Base-by-base conservation (phyloP, 1,140 invertebrate genomes). In the Leucophenga varia region DNA sequence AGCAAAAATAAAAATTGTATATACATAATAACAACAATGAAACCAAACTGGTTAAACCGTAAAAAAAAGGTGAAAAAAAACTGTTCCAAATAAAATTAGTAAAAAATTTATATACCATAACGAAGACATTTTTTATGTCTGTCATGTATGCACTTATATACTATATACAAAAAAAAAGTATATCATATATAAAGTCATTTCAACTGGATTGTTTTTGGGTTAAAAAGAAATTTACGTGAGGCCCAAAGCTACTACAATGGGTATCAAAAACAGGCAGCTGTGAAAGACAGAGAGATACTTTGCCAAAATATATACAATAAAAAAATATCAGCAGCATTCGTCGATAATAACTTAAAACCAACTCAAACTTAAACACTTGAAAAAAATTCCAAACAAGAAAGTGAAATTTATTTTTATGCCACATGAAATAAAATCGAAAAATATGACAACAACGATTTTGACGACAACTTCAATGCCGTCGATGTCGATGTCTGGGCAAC, bases 401-500 rank as follows among this genome's bases (percentile, higher is more conserved):
- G 63, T 67, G 63, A 67, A 67, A 67, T 63, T 64, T 52, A 37
- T 40, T 42, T 32, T 35, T 43, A 49, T 36, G 43, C 44, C 39
- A 43, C 25, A 39, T 32, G 18, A 25, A 36, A 14, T 47, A 38
- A 38, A 51, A 38, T 40, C 13, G 31, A 17, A 43, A 25, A 18
- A 43, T 34, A 43, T 25, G 22, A 25, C 22, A 25, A 32, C 30
- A 43, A 17, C 47, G 16, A n/a, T n/a, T n/a, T n/a, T n/a, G n/a
- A 51, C 48, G 47, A 55, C 47, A 6, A n/a, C 16, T 17, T 14
- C 48, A 49, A 55, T 55, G 55, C 41, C 53, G 51, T 48, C 57
- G 51, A 56, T 45, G 56, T 63, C 63, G 63, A 67, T 68, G n/a
- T n/a, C n/a, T n/a, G n/a, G n/a, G 67, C 63, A 63, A 65, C 63